phyloP scores from a whole-genome alignment of 1,140 invertebrate species.

The Cepaea nemoralis region DNA sequence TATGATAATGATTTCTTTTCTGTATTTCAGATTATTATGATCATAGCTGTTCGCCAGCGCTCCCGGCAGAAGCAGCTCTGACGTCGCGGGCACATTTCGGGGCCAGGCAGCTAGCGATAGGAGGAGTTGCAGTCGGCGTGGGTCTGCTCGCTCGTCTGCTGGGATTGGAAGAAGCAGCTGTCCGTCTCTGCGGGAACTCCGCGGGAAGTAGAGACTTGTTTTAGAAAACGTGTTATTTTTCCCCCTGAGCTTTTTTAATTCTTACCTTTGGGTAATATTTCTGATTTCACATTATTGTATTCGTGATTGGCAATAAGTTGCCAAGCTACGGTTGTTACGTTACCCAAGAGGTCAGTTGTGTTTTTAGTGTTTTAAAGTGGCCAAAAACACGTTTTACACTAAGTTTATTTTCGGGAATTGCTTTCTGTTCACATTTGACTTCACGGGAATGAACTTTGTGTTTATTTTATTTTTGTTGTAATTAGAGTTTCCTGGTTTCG shows the following conservation, averaged over 20 bases:
- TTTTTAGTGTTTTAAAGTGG: background rate
- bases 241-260: background rate
- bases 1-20: slow-evolving; percentile 38
- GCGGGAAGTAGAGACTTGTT: background rate
- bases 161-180: slow-evolving; percentile 8
- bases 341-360: background rate
- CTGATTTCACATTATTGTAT: background rate
- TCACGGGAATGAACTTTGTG: background rate
- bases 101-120: slow-evolving; percentile 4
- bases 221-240: background rate
- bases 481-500: no score
- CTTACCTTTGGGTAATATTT: background rate
- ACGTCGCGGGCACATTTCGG: slow-evolving; percentile 6
- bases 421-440: background rate
- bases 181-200: background rate
- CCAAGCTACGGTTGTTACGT: background rate
- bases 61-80: background rate
- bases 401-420: no score
- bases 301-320: background rate
- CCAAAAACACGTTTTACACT: background rate
- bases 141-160: background rate
- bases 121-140: background rate
- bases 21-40: slow-evolving; percentile 35
- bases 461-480: background rate
- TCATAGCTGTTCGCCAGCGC: background rate